phyloP scores from a whole-genome alignment of 2,797 vertebrate species.

The Amblyraja radiata region DNA sequence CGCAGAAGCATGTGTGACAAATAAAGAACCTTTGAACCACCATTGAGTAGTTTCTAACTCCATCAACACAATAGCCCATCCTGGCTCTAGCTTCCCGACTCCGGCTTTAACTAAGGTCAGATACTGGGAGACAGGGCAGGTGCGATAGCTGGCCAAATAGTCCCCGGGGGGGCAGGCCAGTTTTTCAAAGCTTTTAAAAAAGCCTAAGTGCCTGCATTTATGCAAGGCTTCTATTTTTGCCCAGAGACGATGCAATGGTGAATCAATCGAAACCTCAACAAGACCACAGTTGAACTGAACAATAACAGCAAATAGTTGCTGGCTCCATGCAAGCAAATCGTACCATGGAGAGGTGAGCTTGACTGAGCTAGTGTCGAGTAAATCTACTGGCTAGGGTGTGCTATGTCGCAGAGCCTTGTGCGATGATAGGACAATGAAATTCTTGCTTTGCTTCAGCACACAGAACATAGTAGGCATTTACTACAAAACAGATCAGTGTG shows the following conservation, averaged over 20 bases:
- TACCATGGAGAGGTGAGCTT: not conserved
- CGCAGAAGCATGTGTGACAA: too few relatives aligned
- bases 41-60: too few relatives aligned
- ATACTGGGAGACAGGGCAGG: not conserved
- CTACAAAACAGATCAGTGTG: too few relatives aligned
- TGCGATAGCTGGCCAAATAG: not conserved
- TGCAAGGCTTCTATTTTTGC: not conserved
- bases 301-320: not conserved
- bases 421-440: not conserved
- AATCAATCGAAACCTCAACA: not conserved
- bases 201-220: not conserved
- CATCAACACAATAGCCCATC: not conserved
- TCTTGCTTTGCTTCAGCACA: too few relatives aligned
- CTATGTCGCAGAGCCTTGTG: not conserved
- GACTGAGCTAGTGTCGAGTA: not conserved
- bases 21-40: too few relatives aligned
- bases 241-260: not conserved
- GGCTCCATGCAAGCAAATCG: not conserved
- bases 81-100: not conserved
- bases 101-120: not conserved
- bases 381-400: not conserved
- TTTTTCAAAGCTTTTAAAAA: not conserved
- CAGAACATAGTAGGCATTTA: too few relatives aligned
- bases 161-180: too few relatives aligned
- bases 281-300: not conserved